phyloP scores from a whole-genome alignment of 2,797 vertebrate genomes.

The Lepilemur ruficaudatus region DNA sequence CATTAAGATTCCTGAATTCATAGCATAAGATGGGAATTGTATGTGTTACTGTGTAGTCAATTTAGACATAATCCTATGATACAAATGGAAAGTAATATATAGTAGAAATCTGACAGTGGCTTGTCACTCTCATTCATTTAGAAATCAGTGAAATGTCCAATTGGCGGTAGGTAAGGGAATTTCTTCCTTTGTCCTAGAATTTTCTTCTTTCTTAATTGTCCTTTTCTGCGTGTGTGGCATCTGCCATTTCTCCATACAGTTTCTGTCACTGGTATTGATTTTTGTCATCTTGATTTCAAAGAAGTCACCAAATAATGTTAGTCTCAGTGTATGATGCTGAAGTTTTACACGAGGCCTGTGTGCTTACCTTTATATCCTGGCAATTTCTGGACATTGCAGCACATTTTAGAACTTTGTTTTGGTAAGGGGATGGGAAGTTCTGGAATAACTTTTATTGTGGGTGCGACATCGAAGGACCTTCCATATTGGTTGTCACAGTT shows the following conservation, averaged over 20 bases:
- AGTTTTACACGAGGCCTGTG: neutral
- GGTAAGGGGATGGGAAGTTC: neutral
- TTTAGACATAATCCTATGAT: neutral
- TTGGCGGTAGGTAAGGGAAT: neutral
- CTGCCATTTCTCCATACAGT: neutral
- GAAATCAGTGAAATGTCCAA: neutral
- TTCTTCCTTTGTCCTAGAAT: neutral
- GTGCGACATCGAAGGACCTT: neutral
- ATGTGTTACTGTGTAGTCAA: neutral
- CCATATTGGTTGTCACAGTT: neutral
- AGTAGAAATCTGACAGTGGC: neutral
- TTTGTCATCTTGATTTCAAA: neutral
- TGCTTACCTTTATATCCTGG: neutral
- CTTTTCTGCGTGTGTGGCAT: neutral
- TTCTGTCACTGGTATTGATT: neutral
- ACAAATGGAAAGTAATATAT: neutral
- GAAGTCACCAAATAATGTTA: neutral
- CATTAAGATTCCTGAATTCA: neutral
- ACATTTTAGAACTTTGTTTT: neutral
- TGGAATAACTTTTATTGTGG: neutral
- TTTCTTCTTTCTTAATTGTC: neutral
- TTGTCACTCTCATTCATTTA: neutral
- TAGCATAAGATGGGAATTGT: neutral
- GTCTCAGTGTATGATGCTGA: too few species aligned
- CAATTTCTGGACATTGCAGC: fast-evolving